Base-by-base conservation (phyloP, 1,140 invertebrate species). In the Micrasema longulum region DNA sequence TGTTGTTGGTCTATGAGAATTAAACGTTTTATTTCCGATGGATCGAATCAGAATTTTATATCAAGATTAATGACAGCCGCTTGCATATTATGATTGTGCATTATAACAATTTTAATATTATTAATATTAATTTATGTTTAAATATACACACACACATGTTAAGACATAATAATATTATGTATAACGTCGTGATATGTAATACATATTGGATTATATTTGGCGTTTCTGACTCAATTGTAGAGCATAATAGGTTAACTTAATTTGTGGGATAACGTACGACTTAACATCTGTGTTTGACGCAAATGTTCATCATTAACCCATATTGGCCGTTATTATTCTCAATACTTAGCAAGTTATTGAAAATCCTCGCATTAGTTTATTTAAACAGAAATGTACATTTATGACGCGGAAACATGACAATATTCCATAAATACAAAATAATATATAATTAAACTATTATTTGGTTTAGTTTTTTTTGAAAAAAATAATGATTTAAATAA, bases 301-400 rank as follows among this genome's bases (percentile, higher is more conserved):
- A 69, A 73, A 69, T 73, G 66, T 57, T 63, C 36, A 57, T 66
- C 72, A 73, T 73, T 73, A 73, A 69, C 57, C 66, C 48, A 69
- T 55, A 69, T 69, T 41, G 60, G 55, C 63, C 38, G 50, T 69
- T 53, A 65, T 69, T 48, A 50, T 57, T 53, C 47, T 31, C 16
- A 26, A 72, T 68, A 52, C 43, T 41, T 22, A 63, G 62, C 62
- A 68, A 72, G 16, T 50, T 52, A 64, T 31, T 71, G 12, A 38
- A 11, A 18, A 20, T 3, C 9, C 36, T 35, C 43, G 14, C 47
- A 53, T 26, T 53, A 53, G 23, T 53, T 53, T 53, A 53, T 53
- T 53, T n/a, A 12, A 12, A 53, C 26, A 10, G 12, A 53, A 53
- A 22, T 23, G 26, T 12, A 53, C 23, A 35, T 26, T 53, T 14